phyloP scores from a whole-genome alignment of 35 echinoderm and acorn worm species.

The Holothuria glaberrima region DNA sequence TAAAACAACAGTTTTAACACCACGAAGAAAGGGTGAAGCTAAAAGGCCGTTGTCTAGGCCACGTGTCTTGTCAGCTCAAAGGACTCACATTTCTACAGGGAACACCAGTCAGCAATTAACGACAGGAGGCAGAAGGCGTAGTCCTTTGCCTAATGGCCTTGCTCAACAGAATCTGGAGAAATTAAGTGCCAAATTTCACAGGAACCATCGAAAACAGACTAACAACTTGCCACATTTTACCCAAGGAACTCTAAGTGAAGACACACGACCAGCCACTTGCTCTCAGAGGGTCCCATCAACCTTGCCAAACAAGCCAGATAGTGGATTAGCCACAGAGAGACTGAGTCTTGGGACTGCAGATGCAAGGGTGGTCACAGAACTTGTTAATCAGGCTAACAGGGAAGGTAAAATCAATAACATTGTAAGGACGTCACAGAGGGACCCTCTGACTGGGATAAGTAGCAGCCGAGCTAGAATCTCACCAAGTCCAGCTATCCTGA shows the following conservation, averaged over 20 bases:
- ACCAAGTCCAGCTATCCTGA: constrained; percentile 56
- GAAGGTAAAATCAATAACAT: constrained; percentile 97
- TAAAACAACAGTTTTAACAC: constrained; percentile 7
- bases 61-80: background rate
- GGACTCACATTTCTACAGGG: background rate
- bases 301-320: constrained; percentile 17
- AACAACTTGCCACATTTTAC: constrained; percentile 48
- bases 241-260: constrained; percentile 12
- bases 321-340: constrained; percentile 17
- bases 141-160: constrained; percentile 67
- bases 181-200: constrained; percentile 67
- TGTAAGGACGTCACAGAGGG: constrained; percentile 64
- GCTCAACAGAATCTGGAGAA: constrained; percentile 77
- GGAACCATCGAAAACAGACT: constrained; percentile 10
- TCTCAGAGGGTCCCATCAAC: constrained; percentile 49
- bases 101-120: constrained; percentile 27
- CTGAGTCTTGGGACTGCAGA: constrained; percentile 72
- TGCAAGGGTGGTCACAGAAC: constrained; percentile 86
- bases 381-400: constrained; percentile 92
- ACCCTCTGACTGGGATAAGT: constrained; percentile 67
- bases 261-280: constrained; percentile 24
- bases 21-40: background rate
- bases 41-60: background rate
- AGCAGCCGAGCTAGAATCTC: constrained; percentile 68
- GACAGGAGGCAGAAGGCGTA: constrained; percentile 58